Percentiles rank a stretch among this genome's conserved stretches.
phyloP scores from a whole-genome alignment of 37 sponge, comb jelly and placozoan genomes.

The Axinella damicornis region DNA sequence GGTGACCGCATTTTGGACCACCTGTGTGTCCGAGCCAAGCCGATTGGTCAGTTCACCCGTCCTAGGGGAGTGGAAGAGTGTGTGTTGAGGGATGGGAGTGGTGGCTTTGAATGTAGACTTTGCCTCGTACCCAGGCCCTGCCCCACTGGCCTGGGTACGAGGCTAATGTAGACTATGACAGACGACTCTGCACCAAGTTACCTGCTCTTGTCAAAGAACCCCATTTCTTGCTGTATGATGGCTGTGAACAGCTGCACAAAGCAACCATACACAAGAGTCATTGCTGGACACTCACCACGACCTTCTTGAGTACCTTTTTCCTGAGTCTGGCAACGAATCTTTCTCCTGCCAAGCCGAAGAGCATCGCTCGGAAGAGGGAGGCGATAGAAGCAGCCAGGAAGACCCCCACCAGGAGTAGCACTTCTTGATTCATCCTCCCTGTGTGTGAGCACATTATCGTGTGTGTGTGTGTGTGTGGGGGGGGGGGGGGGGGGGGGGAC shows the following conservation, averaged over 20 bases:
- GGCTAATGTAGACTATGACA: no score
- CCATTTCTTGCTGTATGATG: slow-evolving; percentile 84
- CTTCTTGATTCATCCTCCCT: slow-evolving; percentile 66
- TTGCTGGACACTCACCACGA: no score
- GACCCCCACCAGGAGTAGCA: slow-evolving; percentile 64
- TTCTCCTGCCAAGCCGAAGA: slow-evolving; percentile 79
- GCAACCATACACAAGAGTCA: not conserved
- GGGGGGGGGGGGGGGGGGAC: no score
- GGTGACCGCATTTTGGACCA: slow-evolving; percentile 84
- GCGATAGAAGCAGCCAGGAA: slow-evolving; percentile 69
- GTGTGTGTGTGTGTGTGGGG: no score
- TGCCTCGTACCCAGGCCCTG: no score
- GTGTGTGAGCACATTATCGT: not conserved
- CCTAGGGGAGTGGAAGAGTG: slow-evolving; percentile 12
- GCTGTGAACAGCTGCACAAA: slow-evolving; percentile 71
- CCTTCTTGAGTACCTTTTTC: slow-evolving; percentile 52
- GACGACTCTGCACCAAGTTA: no score
- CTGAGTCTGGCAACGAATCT: slow-evolving; percentile 83
- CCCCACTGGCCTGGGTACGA: no score
- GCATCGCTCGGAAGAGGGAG: slow-evolving; percentile 52
- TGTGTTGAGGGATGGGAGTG: no score
- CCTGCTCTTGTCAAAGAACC: slow-evolving; percentile 89
- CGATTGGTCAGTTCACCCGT: slow-evolving; percentile 86
- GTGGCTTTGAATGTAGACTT: not conserved
- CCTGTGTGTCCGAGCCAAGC: slow-evolving; percentile 85